Percentiles rank a stretch among this genome's conserved stretches.
These are phyloP conservation scores for Arnoldichthys spilopterus DNA, from an alignment of 2,797 vertebrate species.

Conservation along the genomic window DNA sequence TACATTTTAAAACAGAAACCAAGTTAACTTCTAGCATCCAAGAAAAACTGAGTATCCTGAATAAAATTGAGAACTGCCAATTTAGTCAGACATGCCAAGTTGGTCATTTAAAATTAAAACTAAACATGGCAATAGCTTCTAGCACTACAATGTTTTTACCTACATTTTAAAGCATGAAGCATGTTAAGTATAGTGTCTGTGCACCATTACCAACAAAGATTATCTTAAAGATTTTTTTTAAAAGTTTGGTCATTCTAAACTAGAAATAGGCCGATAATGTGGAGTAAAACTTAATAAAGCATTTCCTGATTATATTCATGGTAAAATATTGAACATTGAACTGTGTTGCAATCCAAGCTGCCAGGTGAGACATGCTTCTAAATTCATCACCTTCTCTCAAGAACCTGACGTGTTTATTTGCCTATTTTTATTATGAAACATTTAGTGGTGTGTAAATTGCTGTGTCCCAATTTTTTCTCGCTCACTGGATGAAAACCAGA, in stretches of 20 bases:
- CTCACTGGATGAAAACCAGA: background rate
- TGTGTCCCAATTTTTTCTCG: background rate
- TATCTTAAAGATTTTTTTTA: background rate
- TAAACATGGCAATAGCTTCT: too few relatives aligned
- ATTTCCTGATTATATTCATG: background rate
- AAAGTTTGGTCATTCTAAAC: background rate
- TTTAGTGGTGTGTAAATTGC: background rate
- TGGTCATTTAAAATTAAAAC: too few relatives aligned
- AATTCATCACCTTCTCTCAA: too few relatives aligned
- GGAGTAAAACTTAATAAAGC: background rate
- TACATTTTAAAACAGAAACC: background rate
- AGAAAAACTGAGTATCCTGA: too few relatives aligned
- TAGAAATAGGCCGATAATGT: background rate
- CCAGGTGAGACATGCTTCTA: too few relatives aligned
- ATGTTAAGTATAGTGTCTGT: too few relatives aligned
- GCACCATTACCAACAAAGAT: background rate
- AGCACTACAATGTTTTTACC: too few relatives aligned
- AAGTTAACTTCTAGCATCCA: background rate
- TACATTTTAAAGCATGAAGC: too few relatives aligned
- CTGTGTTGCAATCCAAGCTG: too few relatives aligned
- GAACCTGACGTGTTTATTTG: background rate
- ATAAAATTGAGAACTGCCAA: too few relatives aligned
- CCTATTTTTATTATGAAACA: background rate
- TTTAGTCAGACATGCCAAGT: background rate
- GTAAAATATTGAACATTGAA: background rate